Evolutionary conservation across 2,113 vertebrate species (phyloP).

Genomic region (Nycticryphes semicollaris): DNA sequence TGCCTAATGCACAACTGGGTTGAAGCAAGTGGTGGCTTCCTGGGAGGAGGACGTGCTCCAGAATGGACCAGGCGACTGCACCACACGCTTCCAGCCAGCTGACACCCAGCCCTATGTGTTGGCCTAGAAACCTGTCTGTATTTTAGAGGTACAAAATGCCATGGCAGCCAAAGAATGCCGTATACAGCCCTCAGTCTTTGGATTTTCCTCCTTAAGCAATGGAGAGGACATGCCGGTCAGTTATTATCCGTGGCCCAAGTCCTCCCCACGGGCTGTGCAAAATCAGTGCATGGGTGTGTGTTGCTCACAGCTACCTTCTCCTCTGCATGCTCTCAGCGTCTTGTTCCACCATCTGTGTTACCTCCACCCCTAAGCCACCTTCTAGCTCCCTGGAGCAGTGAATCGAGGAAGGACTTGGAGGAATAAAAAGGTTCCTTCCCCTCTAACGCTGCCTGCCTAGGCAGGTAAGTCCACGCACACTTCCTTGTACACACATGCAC

Average conservation of each 20-base stretch:
- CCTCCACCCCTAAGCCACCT: not conserved
- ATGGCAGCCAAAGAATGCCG: accelerated
- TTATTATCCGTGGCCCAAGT: not conserved
- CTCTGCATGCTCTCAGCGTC: accelerated
- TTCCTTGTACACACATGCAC: not conserved
- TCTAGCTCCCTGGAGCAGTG: not conserved
- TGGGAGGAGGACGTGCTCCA: not conserved
- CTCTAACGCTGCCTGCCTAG: not conserved
- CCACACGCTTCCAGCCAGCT: accelerated
- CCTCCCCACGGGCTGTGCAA: not conserved
- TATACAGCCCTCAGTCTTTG: accelerated
- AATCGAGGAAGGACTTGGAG: not conserved
- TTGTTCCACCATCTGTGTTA: accelerated
- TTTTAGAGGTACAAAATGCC: not conserved
- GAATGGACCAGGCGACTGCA: accelerated
- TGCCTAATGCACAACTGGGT: not conserved
- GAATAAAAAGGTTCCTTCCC: not conserved
- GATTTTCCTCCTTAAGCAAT: not conserved
- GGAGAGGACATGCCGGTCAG: not conserved
- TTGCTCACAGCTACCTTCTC: not conserved
- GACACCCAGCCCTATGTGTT: not conserved
- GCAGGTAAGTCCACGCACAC: not conserved
- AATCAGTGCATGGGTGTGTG: not conserved
- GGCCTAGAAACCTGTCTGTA: not conserved
- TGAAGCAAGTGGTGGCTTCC: not conserved